These are phyloP conservation scores for Leptinotarsa defecta DNA, from an alignment of 1,140 invertebrate genomes.

Conservation along the genomic window DNA sequence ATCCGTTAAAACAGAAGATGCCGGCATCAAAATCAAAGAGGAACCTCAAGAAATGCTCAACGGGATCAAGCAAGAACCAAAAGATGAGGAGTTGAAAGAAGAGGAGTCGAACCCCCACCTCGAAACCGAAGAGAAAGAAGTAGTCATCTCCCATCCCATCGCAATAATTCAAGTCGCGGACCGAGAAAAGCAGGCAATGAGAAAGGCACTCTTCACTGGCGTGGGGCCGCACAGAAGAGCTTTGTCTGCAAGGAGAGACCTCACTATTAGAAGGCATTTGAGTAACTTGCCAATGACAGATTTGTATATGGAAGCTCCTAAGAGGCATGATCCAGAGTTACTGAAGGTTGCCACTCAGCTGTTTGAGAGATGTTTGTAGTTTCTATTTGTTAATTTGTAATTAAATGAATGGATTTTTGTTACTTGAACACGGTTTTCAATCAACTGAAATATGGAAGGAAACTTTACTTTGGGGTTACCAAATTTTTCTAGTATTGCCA, in stretches of 20 bases:
- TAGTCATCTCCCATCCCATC: slow-evolving; percentile 59
- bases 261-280: slow-evolving; percentile 66
- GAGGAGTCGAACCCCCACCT: slow-evolving; percentile 41
- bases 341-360: slow-evolving; percentile 50
- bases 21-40: slow-evolving; percentile 31
- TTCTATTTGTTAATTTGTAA: not conserved
- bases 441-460: no score
- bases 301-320: slow-evolving; percentile 51
- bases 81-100: slow-evolving; percentile 39
- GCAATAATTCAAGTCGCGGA: slow-evolving; percentile 66
- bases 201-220: slow-evolving; percentile 58
- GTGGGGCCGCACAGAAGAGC: slow-evolving; percentile 62
- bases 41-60: slow-evolving; percentile 36
- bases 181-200: slow-evolving; percentile 53
- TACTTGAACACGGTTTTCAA: no score
- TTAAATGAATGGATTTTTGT: not conserved
- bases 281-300: slow-evolving; percentile 67
- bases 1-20: slow-evolving; percentile 27
- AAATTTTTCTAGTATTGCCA: no score
- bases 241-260: slow-evolving; percentile 67
- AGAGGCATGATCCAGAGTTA: slow-evolving; percentile 52
- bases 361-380: slow-evolving; percentile 47
- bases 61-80: slow-evolving; percentile 41
- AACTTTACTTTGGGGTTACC: no score
- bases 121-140: slow-evolving; percentile 40